Percentiles rank a stretch among this genome's conserved stretches.
Conservation (phyloP, 2,888 invertebrate species). For the Liopterus haemorrhoidalis region DNA sequence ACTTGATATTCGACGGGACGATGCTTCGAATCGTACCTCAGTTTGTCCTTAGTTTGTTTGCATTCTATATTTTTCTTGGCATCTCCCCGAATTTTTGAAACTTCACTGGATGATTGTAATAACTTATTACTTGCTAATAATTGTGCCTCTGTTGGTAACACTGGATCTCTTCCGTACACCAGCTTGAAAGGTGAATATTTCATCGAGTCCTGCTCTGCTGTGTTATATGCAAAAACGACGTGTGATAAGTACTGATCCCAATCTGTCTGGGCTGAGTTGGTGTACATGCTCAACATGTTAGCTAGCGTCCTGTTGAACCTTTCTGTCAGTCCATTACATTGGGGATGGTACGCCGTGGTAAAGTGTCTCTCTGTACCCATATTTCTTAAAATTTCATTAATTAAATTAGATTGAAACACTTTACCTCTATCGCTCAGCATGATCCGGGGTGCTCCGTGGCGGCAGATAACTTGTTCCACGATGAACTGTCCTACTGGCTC, state of each 20-base stretch:
- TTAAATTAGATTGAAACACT: slow-evolving; percentile 27
- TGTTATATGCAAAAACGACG: slow-evolving; percentile 31
- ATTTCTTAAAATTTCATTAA: slow-evolving; percentile 24
- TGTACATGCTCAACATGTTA: too few relatives aligned
- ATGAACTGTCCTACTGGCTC: slow-evolving; percentile 22
- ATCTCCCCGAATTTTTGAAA: too few relatives aligned
- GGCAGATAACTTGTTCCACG: slow-evolving; percentile 10
- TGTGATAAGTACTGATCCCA: too few relatives aligned
- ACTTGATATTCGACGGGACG: slow-evolving; percentile 20
- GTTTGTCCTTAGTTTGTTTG: slow-evolving; percentile 27
- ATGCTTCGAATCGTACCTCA: slow-evolving; percentile 29
- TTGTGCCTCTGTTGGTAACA: slow-evolving; percentile 27
- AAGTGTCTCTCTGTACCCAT: too few relatives aligned
- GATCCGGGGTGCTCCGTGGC: slow-evolving; percentile 2
- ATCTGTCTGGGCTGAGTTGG: too few relatives aligned
- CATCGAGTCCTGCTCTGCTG: slow-evolving; percentile 28
- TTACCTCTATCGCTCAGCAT: slow-evolving; percentile 9
- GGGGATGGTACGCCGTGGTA: too few relatives aligned
- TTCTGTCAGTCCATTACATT: slow-evolving; percentile 27
- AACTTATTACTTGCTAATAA: neutral
- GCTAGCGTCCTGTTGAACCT: slow-evolving; percentile 30
- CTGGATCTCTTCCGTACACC: slow-evolving; percentile 28
- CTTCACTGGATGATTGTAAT: too few relatives aligned
- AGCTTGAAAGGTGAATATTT: slow-evolving; percentile 22
- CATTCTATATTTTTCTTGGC: slow-evolving; percentile 23